Conservation (phyloP, 35 echinoderm and acorn worm genomes). For the Chiridota heheva region DNA sequence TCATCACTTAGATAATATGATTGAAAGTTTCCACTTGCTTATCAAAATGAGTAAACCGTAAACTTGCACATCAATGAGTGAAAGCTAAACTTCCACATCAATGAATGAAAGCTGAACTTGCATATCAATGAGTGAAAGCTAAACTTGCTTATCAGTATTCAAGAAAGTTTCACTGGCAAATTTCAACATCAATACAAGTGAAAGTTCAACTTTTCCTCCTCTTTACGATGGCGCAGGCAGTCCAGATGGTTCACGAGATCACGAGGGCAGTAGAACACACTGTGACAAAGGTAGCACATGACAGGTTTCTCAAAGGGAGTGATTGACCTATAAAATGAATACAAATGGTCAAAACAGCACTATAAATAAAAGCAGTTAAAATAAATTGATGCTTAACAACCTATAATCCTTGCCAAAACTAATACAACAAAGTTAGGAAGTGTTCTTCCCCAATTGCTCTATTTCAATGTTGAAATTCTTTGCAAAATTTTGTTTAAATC, state of each 20-base stretch:
- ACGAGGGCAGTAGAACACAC: conserved; percentile 55
- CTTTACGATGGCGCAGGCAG: conserved; percentile 47
- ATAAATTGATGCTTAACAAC: not conserved
- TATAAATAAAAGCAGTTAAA: not conserved
- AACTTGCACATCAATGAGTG: too few relatives aligned
- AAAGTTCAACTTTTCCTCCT: conserved; percentile 59
- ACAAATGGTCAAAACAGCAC: not conserved
- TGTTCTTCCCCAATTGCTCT: not conserved
- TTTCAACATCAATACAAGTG: too few relatives aligned
- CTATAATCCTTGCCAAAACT: not conserved
- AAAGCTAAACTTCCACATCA: too few relatives aligned
- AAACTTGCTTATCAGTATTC: too few relatives aligned
- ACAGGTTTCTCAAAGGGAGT: conserved; percentile 74
- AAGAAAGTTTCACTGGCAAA: too few relatives aligned
- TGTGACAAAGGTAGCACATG: conserved; percentile 69
- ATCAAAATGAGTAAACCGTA: too few relatives aligned
- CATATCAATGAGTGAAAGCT: too few relatives aligned
- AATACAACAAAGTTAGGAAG: not conserved
- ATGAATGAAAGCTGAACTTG: too few relatives aligned
- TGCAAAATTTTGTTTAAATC: not conserved
- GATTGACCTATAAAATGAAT: conserved; percentile 65
- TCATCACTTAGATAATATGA: too few relatives aligned
- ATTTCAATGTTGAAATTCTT: not conserved
- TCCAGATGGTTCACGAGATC: conserved; percentile 81
- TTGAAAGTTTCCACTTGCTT: too few relatives aligned